Evolutionary conservation across 2,113 vertebrate species (phyloP), one percentile per base, ranked within the genome.

Genomic region (Pungitius pungitius): DNA sequence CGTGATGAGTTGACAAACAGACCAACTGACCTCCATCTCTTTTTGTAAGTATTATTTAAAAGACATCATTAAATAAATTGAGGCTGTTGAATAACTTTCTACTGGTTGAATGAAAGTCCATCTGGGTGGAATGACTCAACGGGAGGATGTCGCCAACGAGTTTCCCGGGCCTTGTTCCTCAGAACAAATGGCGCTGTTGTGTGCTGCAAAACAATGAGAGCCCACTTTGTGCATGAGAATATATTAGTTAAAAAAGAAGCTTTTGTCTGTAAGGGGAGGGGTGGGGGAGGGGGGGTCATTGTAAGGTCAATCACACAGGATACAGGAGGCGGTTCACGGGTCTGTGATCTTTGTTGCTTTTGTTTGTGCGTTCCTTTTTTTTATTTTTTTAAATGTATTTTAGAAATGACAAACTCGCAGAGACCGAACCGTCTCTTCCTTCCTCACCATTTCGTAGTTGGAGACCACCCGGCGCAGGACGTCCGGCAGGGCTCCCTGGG

Each of bases 401-500:
- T 52, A 63, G 57, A 67, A 73, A 73, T 30, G 47, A 56, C 45
- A 69, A 47, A 33, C 22, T 33, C 30, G 14, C 6, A 24, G n/a
- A 27, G 27, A 49, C 27, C 22, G 22, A 66, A 37, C 20, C 45
- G 39, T 66, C 12, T 43, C 40, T 66, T 72, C 24, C 33, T 61
- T 82, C n/a, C 96, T 96, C 85, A 98, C 96, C 92, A 80, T 90
- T 77, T 98, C 96, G 51, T 96, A 99, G 0, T 95, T 95, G 33
- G 95, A 95, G 69, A 97, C 93, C 6, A 96, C 96, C 86, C 95
- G 95, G 87, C 95, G 97, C 75, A 98, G 94, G 62, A 97, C 95
- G 45, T 99, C 97, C 0, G 97, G 97, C 84, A 99, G 92, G 13
- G 94, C 88, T 17, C 96, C 96, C 92, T 97, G 97, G 26, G 96